Conservation (phyloP, 2,888 invertebrate genomes). For the Steinernema scapterisci region DNA sequence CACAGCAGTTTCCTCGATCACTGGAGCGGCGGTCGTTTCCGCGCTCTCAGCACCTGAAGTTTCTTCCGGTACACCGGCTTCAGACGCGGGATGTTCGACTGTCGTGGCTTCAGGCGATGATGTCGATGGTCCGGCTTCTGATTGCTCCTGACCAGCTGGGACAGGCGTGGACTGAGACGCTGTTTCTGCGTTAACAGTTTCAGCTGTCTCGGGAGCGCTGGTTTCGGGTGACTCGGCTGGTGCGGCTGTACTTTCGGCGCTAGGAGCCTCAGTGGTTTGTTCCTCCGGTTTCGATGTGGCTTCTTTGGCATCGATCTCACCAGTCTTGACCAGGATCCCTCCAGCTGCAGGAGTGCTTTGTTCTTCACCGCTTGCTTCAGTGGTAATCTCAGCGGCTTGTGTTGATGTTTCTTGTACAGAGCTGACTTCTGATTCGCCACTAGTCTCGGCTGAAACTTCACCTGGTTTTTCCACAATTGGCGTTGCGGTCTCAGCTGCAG, state of each 20-base stretch:
- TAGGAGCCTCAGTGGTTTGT: background rate
- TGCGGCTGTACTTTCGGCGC: constrained; percentile 36
- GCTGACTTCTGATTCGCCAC: constrained; percentile 4
- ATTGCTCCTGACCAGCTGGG: too few species aligned
- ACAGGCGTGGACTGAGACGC: too few species aligned
- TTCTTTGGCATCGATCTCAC: background rate
- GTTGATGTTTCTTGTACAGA: background rate
- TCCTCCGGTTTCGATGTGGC: background rate
- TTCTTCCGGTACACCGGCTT: background rate
- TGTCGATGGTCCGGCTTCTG: too few species aligned
- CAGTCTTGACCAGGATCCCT: background rate
- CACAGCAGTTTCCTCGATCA: background rate
- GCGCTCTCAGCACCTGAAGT: background rate
- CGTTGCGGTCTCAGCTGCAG: background rate
- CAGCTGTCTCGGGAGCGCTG: too few species aligned
- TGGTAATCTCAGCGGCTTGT: background rate
- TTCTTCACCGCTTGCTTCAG: constrained; percentile 31
- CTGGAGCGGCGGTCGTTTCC: background rate
- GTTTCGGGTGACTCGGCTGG: constrained; percentile 15
- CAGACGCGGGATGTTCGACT: too few species aligned
- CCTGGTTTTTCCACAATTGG: constrained; percentile 17
- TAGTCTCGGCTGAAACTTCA: too few species aligned
- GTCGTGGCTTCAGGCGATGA: too few species aligned
- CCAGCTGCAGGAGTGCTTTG: constrained; percentile 5
- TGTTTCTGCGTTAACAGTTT: too few species aligned